Base-by-base conservation (phyloP, 2,113 vertebrate genomes). In the Corythornis madagascariensis region DNA sequence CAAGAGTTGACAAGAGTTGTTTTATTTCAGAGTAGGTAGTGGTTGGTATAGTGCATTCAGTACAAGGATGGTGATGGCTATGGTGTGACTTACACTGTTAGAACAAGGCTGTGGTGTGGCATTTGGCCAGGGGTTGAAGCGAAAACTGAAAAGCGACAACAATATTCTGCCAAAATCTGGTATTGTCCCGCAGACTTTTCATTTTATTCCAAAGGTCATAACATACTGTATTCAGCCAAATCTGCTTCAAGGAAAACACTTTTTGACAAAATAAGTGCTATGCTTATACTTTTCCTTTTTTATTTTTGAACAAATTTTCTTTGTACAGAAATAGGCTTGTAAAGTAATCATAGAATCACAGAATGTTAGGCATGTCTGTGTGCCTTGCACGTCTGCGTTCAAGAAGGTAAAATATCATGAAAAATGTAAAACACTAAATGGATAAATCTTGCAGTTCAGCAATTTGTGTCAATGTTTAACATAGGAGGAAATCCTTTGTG, bases 401-500 rank as follows among this genome's bases (percentile, higher is more conserved):
- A 71, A 64, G 72, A 90, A 69, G 5, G 72, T 83, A 66, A 96
- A 95, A 93, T 84, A n/a, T 25, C 81, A 16, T 70, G 61, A 89
- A 95, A 92, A 83, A 43, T 94, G 48, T 83, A 53, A 12, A 81
- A 43, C 12, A n/a, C 15, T 70, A 71, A 50, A 75, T 56, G 69
- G 45, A 83, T 71, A 93, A 55, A 89, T 93, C 88, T 94, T 90
- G n/a, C 55, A 95, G n/a, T 52, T 84, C 73, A 61, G 80, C 47
- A 92, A 81, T 94, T 93, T 94, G 24, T 93, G 61, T 82, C 81
- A 87, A 45, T 75, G 74, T 88, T 91, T 59, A 93, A 83, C 88
- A 79, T 31, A 77, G 81, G 78, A 86, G 75, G 94, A 96, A 95
- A 97, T 97, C 90, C 92, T 82, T 83, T 86, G 45, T 91, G 92